Evolutionary conservation across 2,888 invertebrate species (phyloP).

Genomic region (Anagyrus pseudococci): DNA sequence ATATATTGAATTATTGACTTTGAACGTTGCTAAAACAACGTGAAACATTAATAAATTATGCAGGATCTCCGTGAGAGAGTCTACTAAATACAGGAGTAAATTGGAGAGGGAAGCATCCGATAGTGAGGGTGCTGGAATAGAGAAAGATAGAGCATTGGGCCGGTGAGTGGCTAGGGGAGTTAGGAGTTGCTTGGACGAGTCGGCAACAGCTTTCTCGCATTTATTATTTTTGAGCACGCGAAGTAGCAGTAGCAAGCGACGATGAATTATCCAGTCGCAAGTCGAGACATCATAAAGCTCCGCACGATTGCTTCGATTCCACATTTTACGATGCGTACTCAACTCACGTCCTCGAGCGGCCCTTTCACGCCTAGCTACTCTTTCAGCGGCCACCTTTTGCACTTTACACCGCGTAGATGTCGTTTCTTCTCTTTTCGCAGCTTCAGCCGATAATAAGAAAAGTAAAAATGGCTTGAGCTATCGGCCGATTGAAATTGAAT

Average conservation of each 20-base stretch:
- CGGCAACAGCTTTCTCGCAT: background rate
- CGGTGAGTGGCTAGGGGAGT: too few relatives aligned
- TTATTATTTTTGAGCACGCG: slow-evolving; percentile 30
- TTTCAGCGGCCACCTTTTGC: slow-evolving; percentile 17
- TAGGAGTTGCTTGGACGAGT: background rate
- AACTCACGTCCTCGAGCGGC: slow-evolving; percentile 21
- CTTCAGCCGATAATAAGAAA: slow-evolving; percentile 1
- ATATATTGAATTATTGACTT: too few relatives aligned
- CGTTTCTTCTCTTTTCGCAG: background rate
- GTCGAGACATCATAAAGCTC: slow-evolving; percentile 27
- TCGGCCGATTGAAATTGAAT: slow-evolving; percentile 18
- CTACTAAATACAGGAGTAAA: too few relatives aligned
- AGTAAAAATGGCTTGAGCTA: background rate
- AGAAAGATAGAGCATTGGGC: too few relatives aligned
- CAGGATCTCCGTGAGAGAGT: too few relatives aligned
- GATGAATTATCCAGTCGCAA: slow-evolving; percentile 19
- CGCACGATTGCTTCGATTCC: slow-evolving; percentile 1
- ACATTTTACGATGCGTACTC: slow-evolving; percentile 24
- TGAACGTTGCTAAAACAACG: too few relatives aligned
- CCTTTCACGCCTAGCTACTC: slow-evolving; percentile 23
- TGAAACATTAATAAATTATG: too few relatives aligned
- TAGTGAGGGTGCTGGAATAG: too few relatives aligned
- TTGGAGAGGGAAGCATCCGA: too few relatives aligned
- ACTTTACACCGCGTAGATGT: slow-evolving; percentile 11
- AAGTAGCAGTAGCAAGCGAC: background rate